Base-by-base conservation (phyloP, 92 coral and sea anemone species). In the Parazoanthus swiftii region DNA sequence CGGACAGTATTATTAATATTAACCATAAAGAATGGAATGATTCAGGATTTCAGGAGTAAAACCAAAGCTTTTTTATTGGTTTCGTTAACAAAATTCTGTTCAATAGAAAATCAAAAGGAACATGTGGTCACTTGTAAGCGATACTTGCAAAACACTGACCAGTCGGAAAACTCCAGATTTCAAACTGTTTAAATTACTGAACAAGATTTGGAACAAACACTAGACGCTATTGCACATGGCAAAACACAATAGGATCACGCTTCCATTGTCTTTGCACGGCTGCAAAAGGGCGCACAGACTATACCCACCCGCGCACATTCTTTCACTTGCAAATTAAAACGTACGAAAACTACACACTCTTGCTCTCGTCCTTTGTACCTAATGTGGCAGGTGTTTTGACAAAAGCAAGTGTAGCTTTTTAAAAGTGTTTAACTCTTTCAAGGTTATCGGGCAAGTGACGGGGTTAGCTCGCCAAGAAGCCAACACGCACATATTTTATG, bases 191-290 rank as follows among this genome's bases (percentile, higher is more conserved):
- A 35, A 74, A 35, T 35, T 66, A 43, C 66, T 82, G 35, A 65
- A 68, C 56, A 39, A 38, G 68, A 46, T 26, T 79, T 46, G 37
- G 82, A 37, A 79, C 77, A 84, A 70, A 84, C 65, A 84, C 29
- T 43, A 68, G 87, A 84, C 87, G 87, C 87, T 68, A 71, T 29
- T 71, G 87, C 87, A 84, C 87, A 84, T 84, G 87, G 87, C 67
- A 44, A 58, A 44, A 70, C 18, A 84, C 87, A 84, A 84, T 70
- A n/a, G 77, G 39, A 48, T 84, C 87, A 71, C 59, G 87, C 51
- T 51, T 71, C 54, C 6, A 84, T 84, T 84, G 87, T 70, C 75
- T 48, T 20, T 23, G n/a, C 58, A 6, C 7, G 79, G 65, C 78
- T 70, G 78, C 33, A 43, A 84, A 84, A 71, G 79, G 67, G 65